A percentile compares a stretch with the other conserved stretches of the same genome.
Conservation (phyloP, 2,113 vertebrate genomes). For the Antigone vipio region DNA sequence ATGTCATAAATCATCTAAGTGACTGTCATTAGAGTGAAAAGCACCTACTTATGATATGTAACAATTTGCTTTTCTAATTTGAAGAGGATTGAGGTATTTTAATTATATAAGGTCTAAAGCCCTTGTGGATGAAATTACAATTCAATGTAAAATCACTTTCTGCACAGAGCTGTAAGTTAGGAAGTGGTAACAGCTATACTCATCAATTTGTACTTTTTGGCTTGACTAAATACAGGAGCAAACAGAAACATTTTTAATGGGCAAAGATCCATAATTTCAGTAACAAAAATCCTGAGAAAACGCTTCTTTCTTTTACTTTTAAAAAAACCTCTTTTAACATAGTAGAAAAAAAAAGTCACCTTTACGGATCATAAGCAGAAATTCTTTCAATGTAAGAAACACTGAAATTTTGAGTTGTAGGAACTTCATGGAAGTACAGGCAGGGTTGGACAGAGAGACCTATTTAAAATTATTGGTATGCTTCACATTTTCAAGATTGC, state of each 20-base stretch:
- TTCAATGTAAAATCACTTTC: slow-evolving; percentile 68
- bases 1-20: slow-evolving; percentile 80
- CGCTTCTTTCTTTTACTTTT: not conserved
- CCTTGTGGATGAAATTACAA: slow-evolving; percentile 73
- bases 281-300: not conserved
- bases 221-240: not conserved
- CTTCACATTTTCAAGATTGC: slow-evolving; percentile 49
- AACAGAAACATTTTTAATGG: not conserved
- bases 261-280: not conserved
- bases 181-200: slow-evolving; percentile 61
- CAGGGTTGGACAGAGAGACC: not conserved
- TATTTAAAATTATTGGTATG: slow-evolving; percentile 30
- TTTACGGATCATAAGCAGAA: not conserved
- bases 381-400: not conserved
- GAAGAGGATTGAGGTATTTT: slow-evolving; percentile 80
- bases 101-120: slow-evolving; percentile 77
- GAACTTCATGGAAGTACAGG: not conserved
- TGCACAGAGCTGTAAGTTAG: slow-evolving; percentile 63
- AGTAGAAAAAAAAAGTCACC: not conserved
- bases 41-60: slow-evolving; percentile 83
- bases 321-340: not conserved
- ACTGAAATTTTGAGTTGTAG: not conserved
- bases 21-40: slow-evolving; percentile 83
- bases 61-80: slow-evolving; percentile 89
- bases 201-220: slow-evolving; percentile 61